Conservation (phyloP, 2,113 vertebrate species). For the Poecile atricapillus region DNA sequence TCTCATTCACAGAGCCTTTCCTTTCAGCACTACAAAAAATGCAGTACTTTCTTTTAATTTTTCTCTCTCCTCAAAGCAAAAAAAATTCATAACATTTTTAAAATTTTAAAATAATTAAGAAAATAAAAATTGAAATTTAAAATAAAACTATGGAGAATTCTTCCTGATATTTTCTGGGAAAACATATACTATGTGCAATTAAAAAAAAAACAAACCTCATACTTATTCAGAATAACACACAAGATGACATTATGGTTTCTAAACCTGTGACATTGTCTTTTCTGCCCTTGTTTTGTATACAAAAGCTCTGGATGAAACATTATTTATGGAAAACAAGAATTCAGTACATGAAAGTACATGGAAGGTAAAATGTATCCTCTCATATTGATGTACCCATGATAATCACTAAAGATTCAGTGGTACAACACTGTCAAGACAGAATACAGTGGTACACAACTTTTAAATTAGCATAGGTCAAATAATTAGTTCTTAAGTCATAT, state of each 20-base stretch:
- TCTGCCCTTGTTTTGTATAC: not conserved
- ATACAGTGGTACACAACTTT: not conserved
- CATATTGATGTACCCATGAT: not conserved
- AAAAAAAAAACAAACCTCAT: not conserved
- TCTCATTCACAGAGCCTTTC: not conserved
- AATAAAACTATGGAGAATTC: not conserved
- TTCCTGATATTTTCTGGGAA: not conserved
- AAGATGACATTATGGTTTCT: not conserved
- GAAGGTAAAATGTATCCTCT: not conserved
- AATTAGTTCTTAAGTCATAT: not conserved
- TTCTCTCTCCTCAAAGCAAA: not conserved
- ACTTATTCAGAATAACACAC: not conserved
- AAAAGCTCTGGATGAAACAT: not conserved
- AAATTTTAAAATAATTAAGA: not conserved
- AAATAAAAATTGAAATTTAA: not conserved
- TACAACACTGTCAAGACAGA: not conserved
- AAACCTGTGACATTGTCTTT: not conserved
- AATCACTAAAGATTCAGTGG: not conserved
- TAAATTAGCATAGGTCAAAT: not conserved
- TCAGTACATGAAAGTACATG: not conserved
- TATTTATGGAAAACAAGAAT: not conserved
- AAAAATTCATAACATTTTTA: not conserved
- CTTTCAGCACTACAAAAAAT: not conserved
- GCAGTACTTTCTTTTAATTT: not conserved
- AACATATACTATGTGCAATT: not conserved